Conservation (phyloP, 2,888 invertebrate species). For the Chymomyza amoena region DNA sequence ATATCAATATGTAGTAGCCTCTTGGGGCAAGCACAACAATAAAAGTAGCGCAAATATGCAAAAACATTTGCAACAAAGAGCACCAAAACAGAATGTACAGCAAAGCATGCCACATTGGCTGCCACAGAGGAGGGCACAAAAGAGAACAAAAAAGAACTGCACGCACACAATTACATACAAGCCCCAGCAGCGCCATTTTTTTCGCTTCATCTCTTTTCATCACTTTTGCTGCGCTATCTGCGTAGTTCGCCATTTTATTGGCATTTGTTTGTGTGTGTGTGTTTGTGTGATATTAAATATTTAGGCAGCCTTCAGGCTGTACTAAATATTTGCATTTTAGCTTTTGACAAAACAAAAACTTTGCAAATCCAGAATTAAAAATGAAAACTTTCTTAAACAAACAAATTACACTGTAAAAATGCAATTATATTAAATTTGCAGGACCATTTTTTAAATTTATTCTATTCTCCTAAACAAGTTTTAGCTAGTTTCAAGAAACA, state of each 20-base stretch:
- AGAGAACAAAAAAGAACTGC: background rate
- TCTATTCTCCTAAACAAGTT: background rate
- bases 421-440: background rate
- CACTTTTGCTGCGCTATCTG: background rate
- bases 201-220: too few relatives aligned
- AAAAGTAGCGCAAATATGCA: background rate
- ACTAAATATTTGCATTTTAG: conserved; percentile 14
- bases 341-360: background rate
- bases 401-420: background rate
- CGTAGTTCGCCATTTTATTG: background rate
- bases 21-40: background rate
- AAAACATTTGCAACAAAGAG: background rate
- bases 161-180: conserved; percentile 7
- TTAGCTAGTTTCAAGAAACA: background rate
- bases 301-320: conserved; percentile 10
- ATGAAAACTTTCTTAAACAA: background rate
- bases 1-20: background rate
- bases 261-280: background rate
- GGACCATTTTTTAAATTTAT: background rate
- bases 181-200: background rate
- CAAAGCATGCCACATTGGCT: background rate
- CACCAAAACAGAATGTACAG: background rate
- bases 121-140: background rate
- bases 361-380: background rate
- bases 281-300: conserved; percentile 8